These are phyloP conservation scores for Ctenochaetus hawaiiensis DNA, from an alignment of 2,797 vertebrate genomes.

Conservation along the genomic window DNA sequence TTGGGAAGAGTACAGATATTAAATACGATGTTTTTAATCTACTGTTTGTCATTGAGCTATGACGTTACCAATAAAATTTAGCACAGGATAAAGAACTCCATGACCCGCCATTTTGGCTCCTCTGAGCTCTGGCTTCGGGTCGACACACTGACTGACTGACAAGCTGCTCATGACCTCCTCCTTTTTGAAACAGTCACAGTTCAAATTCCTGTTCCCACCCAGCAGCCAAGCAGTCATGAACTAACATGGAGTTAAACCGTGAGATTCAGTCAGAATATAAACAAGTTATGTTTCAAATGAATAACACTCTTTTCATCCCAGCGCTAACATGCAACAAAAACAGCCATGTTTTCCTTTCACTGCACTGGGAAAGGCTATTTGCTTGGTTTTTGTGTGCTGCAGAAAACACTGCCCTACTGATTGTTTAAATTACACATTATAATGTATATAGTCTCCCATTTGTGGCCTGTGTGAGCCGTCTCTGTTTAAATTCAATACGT, in stretches of 20 bases:
- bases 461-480: conserved; percentile 60
- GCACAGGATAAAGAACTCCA: conserved; percentile 49
- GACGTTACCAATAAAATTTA: conserved; percentile 46
- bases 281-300: conserved; percentile 70
- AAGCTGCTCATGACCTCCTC: conserved; percentile 62
- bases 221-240: conserved; percentile 49
- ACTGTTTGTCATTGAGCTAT: conserved; percentile 41
- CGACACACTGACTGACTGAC: conserved; percentile 60
- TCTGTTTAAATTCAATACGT: conserved; percentile 78
- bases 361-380: conserved; percentile 64
- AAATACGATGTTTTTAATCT: conserved; percentile 51
- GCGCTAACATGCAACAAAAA: conserved; percentile 64
- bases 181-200: conserved; percentile 56
- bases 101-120: conserved; percentile 49
- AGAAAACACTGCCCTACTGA: conserved; percentile 62
- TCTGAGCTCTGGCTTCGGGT: conserved; percentile 47
- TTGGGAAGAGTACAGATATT: conserved; percentile 19
- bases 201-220: conserved; percentile 60
- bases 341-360: conserved; percentile 71
- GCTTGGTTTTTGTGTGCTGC: conserved; percentile 63
- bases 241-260: conserved; percentile 58
- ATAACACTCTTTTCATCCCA: conserved; percentile 61
- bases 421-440: conserved; percentile 78
- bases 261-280: conserved; percentile 77
- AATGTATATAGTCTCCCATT: conserved; percentile 71